These are phyloP conservation scores for Cygnus olor DNA, from an alignment of 2,797 vertebrate species.

Conservation along the genomic window DNA sequence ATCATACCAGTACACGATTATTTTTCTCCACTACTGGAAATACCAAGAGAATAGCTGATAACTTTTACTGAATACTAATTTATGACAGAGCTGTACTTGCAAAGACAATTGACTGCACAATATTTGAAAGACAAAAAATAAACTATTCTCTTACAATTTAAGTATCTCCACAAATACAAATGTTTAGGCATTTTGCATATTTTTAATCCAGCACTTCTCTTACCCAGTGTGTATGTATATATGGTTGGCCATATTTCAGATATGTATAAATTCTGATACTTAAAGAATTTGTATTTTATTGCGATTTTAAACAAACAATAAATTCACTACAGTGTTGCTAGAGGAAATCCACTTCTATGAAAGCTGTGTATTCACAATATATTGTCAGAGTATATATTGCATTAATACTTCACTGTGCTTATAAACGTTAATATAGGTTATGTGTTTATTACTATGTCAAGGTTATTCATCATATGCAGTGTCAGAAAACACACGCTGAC, in stretches of 20 bases:
- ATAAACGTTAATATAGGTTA: slow-evolving; percentile 47
- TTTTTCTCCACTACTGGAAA: neutral
- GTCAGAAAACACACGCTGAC: slow-evolving; percentile 76
- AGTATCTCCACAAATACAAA: neutral
- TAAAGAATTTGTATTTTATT: neutral
- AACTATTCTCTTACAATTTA: neutral
- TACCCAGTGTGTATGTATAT: neutral
- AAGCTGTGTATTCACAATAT: slow-evolving; percentile 10
- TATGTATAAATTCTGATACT: neutral
- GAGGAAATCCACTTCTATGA: slow-evolving; percentile 7
- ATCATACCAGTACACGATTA: neutral
- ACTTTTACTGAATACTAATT: neutral
- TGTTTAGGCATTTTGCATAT: rapidly evolving
- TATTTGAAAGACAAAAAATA: neutral
- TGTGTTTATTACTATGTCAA: slow-evolving; percentile 74
- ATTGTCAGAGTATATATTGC: neutral
- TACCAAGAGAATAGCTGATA: neutral
- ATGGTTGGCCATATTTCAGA: neutral
- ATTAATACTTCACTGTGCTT: slow-evolving; percentile 26
- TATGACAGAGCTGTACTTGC: neutral
- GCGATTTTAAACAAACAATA: slow-evolving; percentile 5
- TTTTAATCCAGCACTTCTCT: neutral
- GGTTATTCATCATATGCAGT: slow-evolving; percentile 72
- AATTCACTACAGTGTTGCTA: neutral
- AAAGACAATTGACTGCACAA: neutral